phyloP scores from a whole-genome alignment of 2,797 vertebrate species.

The Hemitrygon akajei region DNA sequence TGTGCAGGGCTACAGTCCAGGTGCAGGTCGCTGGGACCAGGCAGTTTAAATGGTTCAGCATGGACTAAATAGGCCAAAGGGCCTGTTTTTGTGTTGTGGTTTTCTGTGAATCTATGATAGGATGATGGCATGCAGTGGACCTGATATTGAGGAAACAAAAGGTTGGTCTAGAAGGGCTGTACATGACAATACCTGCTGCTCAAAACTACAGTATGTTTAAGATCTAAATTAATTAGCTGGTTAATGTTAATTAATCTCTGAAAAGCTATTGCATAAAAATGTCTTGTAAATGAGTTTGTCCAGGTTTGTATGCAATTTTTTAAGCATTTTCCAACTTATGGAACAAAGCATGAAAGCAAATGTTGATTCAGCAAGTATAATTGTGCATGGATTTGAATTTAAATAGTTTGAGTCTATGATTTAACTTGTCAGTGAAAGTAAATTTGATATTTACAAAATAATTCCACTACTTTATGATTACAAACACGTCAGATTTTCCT shows the following conservation, averaged over 20 bases:
- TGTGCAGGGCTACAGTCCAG: no score
- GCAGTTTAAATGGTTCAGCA: no score
- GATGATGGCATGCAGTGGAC: not conserved
- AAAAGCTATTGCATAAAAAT: conserved; percentile 7
- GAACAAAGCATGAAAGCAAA: not conserved
- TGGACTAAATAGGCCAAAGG: no score
- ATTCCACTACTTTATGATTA: not conserved
- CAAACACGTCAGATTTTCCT: not conserved
- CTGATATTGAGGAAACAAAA: not conserved
- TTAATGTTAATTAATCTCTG: not conserved
- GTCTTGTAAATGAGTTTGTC: not conserved
- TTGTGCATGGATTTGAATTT: not conserved
- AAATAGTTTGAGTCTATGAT: not conserved
- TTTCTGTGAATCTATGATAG: no score
- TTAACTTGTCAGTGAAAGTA: not conserved
- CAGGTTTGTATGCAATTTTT: not conserved
- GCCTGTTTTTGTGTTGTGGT: no score
- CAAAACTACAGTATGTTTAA: not conserved
- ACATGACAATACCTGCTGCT: not conserved
- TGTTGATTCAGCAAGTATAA: not conserved
- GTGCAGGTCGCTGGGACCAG: no score
- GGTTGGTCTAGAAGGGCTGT: not conserved
- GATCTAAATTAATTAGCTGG: not conserved
- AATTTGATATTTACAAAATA: not conserved
- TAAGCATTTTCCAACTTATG: conserved; percentile 2